Conservation (phyloP, 2,888 invertebrate genomes). For the Eulithis prunata region DNA sequence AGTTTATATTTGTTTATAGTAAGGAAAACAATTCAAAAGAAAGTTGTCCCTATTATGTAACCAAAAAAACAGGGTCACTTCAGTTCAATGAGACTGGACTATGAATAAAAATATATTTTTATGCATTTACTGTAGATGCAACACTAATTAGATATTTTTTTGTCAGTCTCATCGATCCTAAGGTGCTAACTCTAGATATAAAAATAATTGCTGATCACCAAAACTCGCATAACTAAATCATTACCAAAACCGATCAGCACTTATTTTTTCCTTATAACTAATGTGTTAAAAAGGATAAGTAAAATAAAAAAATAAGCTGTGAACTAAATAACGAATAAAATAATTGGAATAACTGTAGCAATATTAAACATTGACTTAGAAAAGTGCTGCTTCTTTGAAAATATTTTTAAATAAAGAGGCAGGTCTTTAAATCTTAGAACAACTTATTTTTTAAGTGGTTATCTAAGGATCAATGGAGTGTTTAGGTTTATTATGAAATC, state of each 20-base stretch:
- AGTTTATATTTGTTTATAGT: constrained; percentile 59
- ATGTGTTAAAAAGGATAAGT: constrained; percentile 60
- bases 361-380: constrained; percentile 38
- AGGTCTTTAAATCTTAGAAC: constrained; percentile 63
- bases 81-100: constrained; percentile 30
- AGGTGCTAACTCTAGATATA: constrained; percentile 57
- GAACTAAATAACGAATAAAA: constrained; percentile 62
- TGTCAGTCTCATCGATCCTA: constrained; percentile 32
- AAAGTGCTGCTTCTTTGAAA: constrained; percentile 44
- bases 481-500: constrained; percentile 52
- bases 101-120: too few species aligned
- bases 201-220: constrained; percentile 52
- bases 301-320: constrained; percentile 76
- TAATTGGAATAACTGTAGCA: constrained; percentile 52
- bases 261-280: constrained; percentile 58
- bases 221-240: constrained; percentile 1
- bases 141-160: background rate
- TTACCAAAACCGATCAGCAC: constrained; percentile 47
- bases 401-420: constrained; percentile 46
- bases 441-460: constrained; percentile 79
- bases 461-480: constrained; percentile 60
- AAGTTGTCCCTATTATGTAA: constrained; percentile 58
- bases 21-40: constrained; percentile 59
- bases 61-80: constrained; percentile 56
- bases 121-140: background rate